Conservation (phyloP, 2,888 invertebrate species). For the Auanema sp. region DNA sequence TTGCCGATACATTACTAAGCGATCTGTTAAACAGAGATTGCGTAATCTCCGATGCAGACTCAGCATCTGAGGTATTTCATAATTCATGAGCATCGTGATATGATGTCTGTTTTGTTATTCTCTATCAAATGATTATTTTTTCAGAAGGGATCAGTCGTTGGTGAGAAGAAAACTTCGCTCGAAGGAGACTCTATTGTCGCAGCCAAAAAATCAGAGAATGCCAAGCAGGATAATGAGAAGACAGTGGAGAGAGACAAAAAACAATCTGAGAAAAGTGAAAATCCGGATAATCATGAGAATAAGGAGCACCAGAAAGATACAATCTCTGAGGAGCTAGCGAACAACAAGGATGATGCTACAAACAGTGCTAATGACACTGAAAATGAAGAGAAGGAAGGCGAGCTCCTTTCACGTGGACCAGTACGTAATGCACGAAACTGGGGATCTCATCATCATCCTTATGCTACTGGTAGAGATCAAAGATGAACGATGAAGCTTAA, state of each 20-base stretch:
- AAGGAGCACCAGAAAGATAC: conserved; percentile 22
- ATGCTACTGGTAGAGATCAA: conserved; percentile 22
- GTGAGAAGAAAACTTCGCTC: neutral
- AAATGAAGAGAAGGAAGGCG: conserved; percentile 33
- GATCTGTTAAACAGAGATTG: conserved; percentile 45
- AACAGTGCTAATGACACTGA: conserved; percentile 19
- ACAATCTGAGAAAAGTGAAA: conserved; percentile 5
- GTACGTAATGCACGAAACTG: conserved; percentile 39
- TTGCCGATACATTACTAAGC: conserved; percentile 46
- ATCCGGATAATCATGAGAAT: conserved; percentile 10
- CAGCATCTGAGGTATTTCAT: neutral
- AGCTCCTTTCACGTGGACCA: conserved; percentile 59
- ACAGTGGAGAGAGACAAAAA: conserved; percentile 20
- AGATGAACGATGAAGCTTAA: neutral
- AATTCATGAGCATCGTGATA: neutral
- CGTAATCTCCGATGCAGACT: neutral
- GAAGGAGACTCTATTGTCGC: conserved; percentile 3
- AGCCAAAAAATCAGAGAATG: conserved; percentile 17
- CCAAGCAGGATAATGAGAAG: conserved; percentile 27
- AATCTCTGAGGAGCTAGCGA: conserved; percentile 21
- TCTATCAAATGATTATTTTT: neutral
- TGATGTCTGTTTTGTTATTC: too few relatives aligned
- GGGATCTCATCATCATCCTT: conserved; percentile 35
- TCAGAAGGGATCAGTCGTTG: conserved; percentile 1
- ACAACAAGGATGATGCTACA: conserved; percentile 19